phyloP scores from a whole-genome alignment of 2,797 vertebrate genomes.

The Salmo trutta region DNA sequence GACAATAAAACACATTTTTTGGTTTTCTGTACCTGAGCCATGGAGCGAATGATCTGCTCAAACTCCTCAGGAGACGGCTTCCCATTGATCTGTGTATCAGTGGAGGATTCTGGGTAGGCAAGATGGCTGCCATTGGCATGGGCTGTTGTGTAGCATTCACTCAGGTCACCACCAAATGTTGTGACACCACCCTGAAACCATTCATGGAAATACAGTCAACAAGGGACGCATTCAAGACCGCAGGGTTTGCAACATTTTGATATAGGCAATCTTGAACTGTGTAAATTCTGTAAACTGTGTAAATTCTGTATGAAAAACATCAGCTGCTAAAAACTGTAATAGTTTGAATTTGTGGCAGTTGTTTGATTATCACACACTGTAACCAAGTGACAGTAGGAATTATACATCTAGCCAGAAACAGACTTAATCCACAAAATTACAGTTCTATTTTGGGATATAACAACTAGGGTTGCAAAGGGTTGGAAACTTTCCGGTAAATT shows the following conservation, averaged over 20 bases:
- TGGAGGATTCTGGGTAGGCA: constrained; percentile 65
- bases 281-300: neutral
- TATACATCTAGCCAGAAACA: neutral
- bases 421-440: neutral
- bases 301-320: neutral
- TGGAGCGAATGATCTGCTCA: constrained; percentile 84
- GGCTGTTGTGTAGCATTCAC: constrained; percentile 71
- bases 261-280: neutral
- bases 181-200: constrained; percentile 72
- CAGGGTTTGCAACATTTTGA: neutral
- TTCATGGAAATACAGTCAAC: neutral
- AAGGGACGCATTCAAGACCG: neutral
- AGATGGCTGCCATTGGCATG: constrained; percentile 80
- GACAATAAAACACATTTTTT: too few species aligned
- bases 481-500: too few species aligned
- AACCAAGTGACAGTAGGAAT: neutral
- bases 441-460: neutral
- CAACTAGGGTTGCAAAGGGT: neutral
- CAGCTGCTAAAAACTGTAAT: neutral
- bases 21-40: constrained; percentile 85
- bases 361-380: neutral
- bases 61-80: constrained; percentile 81
- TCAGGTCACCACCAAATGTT: constrained; percentile 52
- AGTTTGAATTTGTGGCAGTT: neutral
- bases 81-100: constrained; percentile 72